These are phyloP conservation scores for Halcyon badia DNA, from an alignment of 2,797 vertebrate genomes.

Conservation along the genomic window DNA sequence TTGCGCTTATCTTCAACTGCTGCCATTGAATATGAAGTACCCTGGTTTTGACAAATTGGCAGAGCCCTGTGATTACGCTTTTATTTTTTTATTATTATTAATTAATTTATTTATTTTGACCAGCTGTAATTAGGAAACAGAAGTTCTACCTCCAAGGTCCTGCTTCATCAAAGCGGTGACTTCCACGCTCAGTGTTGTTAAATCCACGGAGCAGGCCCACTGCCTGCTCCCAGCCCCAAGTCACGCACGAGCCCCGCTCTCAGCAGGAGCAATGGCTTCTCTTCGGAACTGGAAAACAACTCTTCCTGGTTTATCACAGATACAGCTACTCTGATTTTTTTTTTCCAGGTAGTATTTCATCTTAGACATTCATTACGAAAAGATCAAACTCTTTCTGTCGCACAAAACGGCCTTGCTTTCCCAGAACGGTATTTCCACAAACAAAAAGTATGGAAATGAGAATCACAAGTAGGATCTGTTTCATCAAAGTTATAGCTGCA, in stretches of 20 bases:
- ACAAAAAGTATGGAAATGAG: slow-evolving; percentile 53
- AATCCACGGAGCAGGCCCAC: background rate
- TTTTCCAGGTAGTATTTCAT: background rate
- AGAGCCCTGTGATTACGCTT: background rate
- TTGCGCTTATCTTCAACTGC: background rate
- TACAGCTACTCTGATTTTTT: background rate
- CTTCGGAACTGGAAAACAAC: background rate
- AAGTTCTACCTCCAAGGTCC: background rate
- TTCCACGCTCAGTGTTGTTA: background rate
- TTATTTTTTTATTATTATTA: background rate
- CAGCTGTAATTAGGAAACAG: background rate
- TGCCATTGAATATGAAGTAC: background rate
- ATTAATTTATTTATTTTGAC: background rate
- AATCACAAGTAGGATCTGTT: slow-evolving; percentile 52
- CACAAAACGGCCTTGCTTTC: slow-evolving; percentile 6
- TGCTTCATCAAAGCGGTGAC: background rate
- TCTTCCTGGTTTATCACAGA: background rate
- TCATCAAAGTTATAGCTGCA: slow-evolving; percentile 28
- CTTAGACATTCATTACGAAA: background rate
- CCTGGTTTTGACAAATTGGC: background rate
- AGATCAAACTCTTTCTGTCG: background rate
- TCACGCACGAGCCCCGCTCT: background rate
- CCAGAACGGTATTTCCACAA: slow-evolving; percentile 45
- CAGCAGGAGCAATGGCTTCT: background rate
- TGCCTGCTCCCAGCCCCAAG: accelerated